Base-by-base conservation (phyloP, 2,888 invertebrate genomes). In the Helobdella robusta region DNA sequence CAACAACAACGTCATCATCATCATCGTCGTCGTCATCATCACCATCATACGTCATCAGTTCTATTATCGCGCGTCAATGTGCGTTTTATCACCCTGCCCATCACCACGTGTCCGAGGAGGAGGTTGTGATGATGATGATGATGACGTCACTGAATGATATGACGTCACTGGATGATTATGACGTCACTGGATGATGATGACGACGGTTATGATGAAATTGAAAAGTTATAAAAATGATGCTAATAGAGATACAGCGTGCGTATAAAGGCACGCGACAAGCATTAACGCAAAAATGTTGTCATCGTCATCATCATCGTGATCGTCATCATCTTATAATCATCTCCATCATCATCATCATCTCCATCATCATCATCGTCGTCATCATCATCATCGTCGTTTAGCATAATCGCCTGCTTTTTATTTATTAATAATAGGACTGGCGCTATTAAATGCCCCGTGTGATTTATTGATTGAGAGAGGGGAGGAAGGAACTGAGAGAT, bases 301-400 rank as follows among this genome's bases (percentile, higher is more conserved):
- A 54, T 4, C 54, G 3, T 40, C n/a, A 4, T 58, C 1, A 23
- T 30, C 11, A 25, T 30, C 63, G 18, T 63, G 11, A 3, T 63
- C 54, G 1, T 59, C 54, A 28, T 63, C 63, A 50, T 63, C 54
- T 56, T 36, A 32, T 59, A 40, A 34, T 44, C 59, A 58, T 56
- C 36, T n/a, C 32, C 36, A 40, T 59, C 59, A 58, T 60, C 59
- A 36, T 44, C 59, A 36, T 44, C 58, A 58, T 60, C 60, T 23
- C 44, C 65, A 58, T 40, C 65, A 58, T 32, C 65, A 34, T 20
- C 60, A 35, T 32, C 59, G 20, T 62, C 54, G 32, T 61, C 62
- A 30, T 32, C 66, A 0, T 61, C 2, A 23, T 66, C 52, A 20
- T 35, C 54, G 18, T 59, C 46, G 23, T 65, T 4, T n/a, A 20